These are phyloP conservation scores for Helicorthomorpha holstii DNA, from an alignment of 1,140 invertebrate genomes.

Conservation along the genomic window DNA sequence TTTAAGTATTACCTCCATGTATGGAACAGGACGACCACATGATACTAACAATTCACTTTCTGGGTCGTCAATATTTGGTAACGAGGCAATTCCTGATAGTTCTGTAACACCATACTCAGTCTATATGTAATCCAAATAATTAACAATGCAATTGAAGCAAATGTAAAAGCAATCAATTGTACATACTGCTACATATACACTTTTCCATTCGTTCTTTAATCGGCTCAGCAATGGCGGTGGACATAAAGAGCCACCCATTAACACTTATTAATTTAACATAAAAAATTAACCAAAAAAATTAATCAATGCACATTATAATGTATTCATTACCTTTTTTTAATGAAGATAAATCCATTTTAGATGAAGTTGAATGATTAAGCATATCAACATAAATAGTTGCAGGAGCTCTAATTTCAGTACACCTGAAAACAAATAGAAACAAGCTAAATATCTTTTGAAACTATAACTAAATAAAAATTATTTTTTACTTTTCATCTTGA, in stretches of 20 bases:
- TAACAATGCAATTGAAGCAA: neutral
- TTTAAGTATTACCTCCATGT: neutral
- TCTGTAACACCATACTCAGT: neutral
- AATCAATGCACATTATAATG: neutral
- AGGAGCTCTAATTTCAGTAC: slow-evolving; percentile 66
- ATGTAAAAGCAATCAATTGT: neutral
- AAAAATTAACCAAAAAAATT: neutral
- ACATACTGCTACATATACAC: slow-evolving; percentile 31
- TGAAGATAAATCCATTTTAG: slow-evolving; percentile 23
- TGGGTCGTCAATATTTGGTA: neutral
- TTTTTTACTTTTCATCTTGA: slow-evolving; percentile 43
- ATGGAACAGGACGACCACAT: neutral
- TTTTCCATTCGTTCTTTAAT: slow-evolving; percentile 32
- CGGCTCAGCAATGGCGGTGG: slow-evolving; percentile 48
- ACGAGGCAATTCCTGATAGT: neutral
- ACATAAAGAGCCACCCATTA: slow-evolving; percentile 56
- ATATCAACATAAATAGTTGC: slow-evolving; percentile 94
- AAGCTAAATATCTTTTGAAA: neutral
- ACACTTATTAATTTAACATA: slow-evolving; percentile 31
- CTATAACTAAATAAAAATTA: neutral
- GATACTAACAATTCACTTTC: neutral
- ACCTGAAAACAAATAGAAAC: slow-evolving; percentile 29
- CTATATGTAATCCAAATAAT: neutral
- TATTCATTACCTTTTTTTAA: slow-evolving; percentile 31
- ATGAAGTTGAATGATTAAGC: slow-evolving; percentile 29